A percentile compares a stretch with the other conserved stretches of the same genome.
These are phyloP conservation scores for Brotula barbata DNA, from an alignment of 2,797 vertebrate species.

Conservation along the genomic window DNA sequence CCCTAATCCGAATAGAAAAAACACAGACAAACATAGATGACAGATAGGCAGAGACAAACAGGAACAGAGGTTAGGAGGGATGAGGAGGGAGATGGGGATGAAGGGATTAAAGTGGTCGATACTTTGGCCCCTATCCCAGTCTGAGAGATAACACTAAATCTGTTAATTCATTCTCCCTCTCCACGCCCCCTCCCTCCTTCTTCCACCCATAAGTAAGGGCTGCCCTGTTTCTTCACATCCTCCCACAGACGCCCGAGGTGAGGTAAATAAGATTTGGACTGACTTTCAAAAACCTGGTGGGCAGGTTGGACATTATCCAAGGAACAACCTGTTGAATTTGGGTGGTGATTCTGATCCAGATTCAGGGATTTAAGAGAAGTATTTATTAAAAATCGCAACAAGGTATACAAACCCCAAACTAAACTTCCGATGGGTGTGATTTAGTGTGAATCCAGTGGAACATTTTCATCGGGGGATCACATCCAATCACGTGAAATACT, in stretches of 20 bases:
- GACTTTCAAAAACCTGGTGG: too few species aligned
- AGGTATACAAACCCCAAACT: too few species aligned
- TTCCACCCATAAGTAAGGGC: background rate
- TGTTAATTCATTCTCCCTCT: slow-evolving; percentile 71
- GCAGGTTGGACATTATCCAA: too few species aligned
- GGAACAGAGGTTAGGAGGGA: slow-evolving; percentile 49
- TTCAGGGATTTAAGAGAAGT: too few species aligned
- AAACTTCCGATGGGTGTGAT: too few species aligned
- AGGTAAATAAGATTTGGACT: too few species aligned
- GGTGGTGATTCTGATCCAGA: too few species aligned
- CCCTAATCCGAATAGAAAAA: slow-evolving; percentile 59
- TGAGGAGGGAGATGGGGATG: slow-evolving; percentile 70
- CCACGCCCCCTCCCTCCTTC: slow-evolving; percentile 3
- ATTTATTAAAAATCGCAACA: too few species aligned
- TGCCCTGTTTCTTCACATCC: slow-evolving; percentile 21
- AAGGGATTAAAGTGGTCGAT: slow-evolving; percentile 79
- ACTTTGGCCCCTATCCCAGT: slow-evolving; percentile 77
- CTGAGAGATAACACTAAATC: slow-evolving; percentile 83
- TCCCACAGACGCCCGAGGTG: slow-evolving; percentile 4
- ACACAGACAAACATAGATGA: slow-evolving; percentile 17
- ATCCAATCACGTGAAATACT: too few species aligned
- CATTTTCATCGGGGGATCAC: too few species aligned
- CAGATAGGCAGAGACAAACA: slow-evolving; percentile 27
- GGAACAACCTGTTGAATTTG: too few species aligned
- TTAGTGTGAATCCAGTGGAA: too few species aligned